These are phyloP conservation scores for Holacanthus passer DNA, from an alignment of 2,113 vertebrate species.

Conservation along the genomic window DNA sequence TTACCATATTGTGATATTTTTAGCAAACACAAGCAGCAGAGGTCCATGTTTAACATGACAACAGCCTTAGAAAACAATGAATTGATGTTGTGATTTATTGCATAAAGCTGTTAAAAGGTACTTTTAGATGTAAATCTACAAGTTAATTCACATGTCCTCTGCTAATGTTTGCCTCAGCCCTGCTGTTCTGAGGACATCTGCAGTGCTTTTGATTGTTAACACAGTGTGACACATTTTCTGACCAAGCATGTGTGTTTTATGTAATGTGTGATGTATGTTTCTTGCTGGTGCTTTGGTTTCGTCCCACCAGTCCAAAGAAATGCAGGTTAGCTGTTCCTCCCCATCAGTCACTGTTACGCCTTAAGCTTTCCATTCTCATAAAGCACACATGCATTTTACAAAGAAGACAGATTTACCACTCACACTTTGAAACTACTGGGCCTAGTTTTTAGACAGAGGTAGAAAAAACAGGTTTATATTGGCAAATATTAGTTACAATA, in stretches of 20 bases:
- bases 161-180: neutral
- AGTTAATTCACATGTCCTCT: neutral
- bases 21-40: neutral
- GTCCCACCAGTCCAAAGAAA: neutral
- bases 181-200: neutral
- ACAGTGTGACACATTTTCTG: neutral
- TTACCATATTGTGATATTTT: neutral
- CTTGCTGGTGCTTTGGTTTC: neutral
- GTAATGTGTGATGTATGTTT: neutral
- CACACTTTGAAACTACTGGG: neutral
- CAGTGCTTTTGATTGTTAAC: constrained; percentile 7
- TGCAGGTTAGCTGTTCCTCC: neutral
- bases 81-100: neutral
- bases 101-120: neutral
- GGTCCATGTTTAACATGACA: neutral
- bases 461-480: neutral
- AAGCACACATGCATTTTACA: neutral
- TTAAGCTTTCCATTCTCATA: neutral
- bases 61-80: neutral
- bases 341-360: neutral
- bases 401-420: neutral
- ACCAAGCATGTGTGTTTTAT: neutral
- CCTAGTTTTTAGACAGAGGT: neutral
- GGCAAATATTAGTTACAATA: no score
- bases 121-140: neutral